Evolutionary conservation across 2,797 vertebrate species (phyloP).

Genomic region (Tangara arthus): DNA sequence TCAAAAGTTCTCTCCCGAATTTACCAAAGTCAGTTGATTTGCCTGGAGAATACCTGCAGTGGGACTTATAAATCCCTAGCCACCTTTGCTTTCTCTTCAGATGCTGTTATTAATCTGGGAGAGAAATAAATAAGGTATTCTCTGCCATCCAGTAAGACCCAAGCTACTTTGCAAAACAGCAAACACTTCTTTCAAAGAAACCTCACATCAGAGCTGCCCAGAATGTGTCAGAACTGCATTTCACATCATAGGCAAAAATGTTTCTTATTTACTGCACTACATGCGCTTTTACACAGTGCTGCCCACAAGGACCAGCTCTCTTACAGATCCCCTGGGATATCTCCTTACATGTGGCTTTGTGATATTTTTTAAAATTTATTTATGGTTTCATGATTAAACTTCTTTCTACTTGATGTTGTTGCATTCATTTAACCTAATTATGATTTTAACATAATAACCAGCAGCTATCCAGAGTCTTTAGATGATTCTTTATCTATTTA

Average conservation of each 20-base stretch:
- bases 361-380: neutral
- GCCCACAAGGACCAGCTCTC: neutral
- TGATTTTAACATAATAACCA: neutral
- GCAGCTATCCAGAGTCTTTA: neutral
- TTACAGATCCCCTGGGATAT: neutral
- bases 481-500: neutral
- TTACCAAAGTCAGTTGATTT: neutral
- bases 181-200: neutral
- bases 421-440: neutral
- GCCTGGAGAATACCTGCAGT: neutral
- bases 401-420: neutral
- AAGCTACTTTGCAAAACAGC: neutral
- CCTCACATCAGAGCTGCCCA: neutral
- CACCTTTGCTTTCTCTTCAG: neutral
- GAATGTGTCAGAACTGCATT: neutral
- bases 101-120: neutral
- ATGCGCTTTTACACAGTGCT: neutral
- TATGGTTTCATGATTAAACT: neutral
- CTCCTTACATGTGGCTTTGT: neutral
- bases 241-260: neutral
- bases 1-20: neutral
- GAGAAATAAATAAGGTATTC: neutral
- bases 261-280: neutral
- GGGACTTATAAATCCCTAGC: neutral
- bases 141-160: neutral